phyloP scores from a whole-genome alignment of 1,140 invertebrate species.

The Gonioctena quinquepunctata region DNA sequence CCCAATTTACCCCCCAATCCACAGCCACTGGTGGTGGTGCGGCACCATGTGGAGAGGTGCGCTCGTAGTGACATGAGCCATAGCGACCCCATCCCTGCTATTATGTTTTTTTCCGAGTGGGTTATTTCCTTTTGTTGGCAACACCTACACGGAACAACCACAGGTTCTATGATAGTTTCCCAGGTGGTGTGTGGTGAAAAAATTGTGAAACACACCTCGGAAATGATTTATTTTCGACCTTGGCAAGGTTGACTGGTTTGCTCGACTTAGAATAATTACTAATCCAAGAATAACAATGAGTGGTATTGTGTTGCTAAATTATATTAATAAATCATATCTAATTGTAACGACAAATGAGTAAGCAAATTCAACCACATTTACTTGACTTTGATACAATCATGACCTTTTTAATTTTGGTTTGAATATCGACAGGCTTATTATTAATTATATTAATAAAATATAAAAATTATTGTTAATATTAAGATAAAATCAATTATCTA shows the following conservation, averaged over 20 bases:
- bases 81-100: too few species aligned
- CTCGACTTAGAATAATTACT: not conserved
- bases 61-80: too few species aligned
- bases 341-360: constrained; percentile 13
- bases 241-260: constrained; percentile 14
- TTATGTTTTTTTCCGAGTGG: too few species aligned
- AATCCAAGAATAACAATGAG: constrained; percentile 10
- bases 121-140: not conserved
- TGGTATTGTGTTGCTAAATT: constrained; percentile 7
- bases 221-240: constrained; percentile 18
- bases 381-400: not conserved
- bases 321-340: constrained; percentile 5
- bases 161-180: constrained; percentile 2
- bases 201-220: constrained; percentile 15
- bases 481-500: too few species aligned
- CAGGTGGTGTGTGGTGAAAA: constrained; percentile 8
- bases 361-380: constrained; percentile 10
- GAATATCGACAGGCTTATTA: too few species aligned
- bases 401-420: not conserved
- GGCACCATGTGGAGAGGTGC: too few species aligned
- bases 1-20: too few species aligned
- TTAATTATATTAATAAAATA: too few species aligned
- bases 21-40: too few species aligned
- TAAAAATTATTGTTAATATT: too few species aligned
- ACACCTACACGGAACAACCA: not conserved